Evolutionary conservation across 2,113 vertebrate species (phyloP).

Genomic region (Tupaia chinensis): DNA sequence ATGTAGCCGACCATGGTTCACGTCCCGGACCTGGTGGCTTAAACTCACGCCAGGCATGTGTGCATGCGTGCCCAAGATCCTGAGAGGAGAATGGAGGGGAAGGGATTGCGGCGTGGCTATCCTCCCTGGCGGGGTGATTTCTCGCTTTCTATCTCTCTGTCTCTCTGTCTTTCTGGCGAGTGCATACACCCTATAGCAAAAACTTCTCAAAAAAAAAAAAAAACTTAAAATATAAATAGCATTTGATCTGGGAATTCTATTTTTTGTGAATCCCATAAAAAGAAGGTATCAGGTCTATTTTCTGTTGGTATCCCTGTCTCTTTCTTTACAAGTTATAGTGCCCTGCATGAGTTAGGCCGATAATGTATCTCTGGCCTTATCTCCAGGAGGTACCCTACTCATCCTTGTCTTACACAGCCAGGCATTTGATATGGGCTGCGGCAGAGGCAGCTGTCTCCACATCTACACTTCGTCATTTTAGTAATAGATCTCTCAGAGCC

Average conservation of each 20-base stretch:
- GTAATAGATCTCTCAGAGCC: background rate
- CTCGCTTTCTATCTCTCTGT: too few relatives aligned
- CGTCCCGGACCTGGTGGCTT: too few relatives aligned
- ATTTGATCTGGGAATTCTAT: background rate
- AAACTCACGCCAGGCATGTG: too few relatives aligned
- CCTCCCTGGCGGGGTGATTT: too few relatives aligned
- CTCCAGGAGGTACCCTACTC: background rate
- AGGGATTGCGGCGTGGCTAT: too few relatives aligned
- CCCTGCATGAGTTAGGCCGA: background rate
- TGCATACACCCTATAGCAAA: too few relatives aligned
- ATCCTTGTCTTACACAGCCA: background rate
- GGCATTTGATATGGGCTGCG: background rate
- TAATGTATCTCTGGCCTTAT: background rate
- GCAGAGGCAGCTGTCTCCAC: background rate
- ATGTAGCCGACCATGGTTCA: too few relatives aligned
- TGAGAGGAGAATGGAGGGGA: too few relatives aligned
- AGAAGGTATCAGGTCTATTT: slow-evolving; percentile 16
- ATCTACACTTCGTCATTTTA: background rate
- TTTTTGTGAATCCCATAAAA: slow-evolving; percentile 30
- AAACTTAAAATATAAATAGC: background rate
- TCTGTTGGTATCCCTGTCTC: background rate
- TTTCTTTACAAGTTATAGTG: background rate
- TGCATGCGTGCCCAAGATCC: too few relatives aligned
- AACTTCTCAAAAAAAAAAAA: too few relatives aligned
- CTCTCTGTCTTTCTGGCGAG: too few relatives aligned